Conservation (phyloP, 2,797 vertebrate species). For the Protonibea diacanthus region DNA sequence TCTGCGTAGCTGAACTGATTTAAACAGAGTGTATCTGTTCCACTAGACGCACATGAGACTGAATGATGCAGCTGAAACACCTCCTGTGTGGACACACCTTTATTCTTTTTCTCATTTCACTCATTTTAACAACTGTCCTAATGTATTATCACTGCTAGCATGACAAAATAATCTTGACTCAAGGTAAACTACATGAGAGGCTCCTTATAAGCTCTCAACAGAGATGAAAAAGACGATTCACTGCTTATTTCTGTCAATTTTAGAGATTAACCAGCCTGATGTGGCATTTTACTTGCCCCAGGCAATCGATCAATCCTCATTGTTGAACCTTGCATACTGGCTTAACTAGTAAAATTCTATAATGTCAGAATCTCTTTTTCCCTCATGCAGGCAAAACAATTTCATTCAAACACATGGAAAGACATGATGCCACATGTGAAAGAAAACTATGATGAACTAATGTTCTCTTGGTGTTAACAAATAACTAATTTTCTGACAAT, state of each 20-base stretch:
- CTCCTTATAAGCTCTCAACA: no score
- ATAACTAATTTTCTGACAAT: background rate
- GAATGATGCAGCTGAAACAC: background rate
- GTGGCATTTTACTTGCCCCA: no score
- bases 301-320: no score
- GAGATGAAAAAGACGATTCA: no score
- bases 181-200: background rate
- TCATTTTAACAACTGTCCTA: background rate
- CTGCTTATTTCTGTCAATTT: no score
- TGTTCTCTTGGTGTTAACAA: slow-evolving; percentile 16
- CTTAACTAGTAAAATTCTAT: background rate
- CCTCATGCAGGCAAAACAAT: background rate
- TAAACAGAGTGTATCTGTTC: background rate
- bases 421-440: background rate
- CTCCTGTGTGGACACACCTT: background rate
- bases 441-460: background rate
- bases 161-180: background rate
- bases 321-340: no score
- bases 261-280: no score
- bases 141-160: background rate
- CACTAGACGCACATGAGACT: background rate
- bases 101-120: background rate
- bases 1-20: background rate
- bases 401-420: background rate
- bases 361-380: background rate